These are phyloP conservation scores for Taphrorychus bicolor DNA, from an alignment of 2,888 invertebrate genomes.

Conservation along the genomic window DNA sequence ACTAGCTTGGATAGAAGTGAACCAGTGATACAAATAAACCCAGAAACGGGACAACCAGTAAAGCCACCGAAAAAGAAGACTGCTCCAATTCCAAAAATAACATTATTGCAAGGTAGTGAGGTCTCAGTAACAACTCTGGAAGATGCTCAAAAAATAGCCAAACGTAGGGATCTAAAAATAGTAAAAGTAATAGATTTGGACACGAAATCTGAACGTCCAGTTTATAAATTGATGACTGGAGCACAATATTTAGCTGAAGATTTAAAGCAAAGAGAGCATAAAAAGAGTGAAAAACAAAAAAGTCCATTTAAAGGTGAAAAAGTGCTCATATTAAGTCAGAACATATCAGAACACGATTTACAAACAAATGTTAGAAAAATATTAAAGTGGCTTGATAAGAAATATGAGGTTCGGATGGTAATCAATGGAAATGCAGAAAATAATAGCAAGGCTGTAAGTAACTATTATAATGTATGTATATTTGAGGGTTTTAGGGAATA, in stretches of 20 bases:
- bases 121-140: constrained; percentile 70
- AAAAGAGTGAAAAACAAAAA: constrained; percentile 59
- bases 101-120: constrained; percentile 66
- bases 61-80: constrained; percentile 50
- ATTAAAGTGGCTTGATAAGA: constrained; percentile 70
- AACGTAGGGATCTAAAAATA: constrained; percentile 72
- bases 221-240: constrained; percentile 74
- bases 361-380: constrained; percentile 70
- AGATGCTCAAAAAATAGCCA: constrained; percentile 74
- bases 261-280: constrained; percentile 63
- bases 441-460: constrained; percentile 58
- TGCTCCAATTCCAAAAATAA: constrained; percentile 66
- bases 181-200: constrained; percentile 73
- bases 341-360: constrained; percentile 72
- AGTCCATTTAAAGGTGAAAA: constrained; percentile 68
- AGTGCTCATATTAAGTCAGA: constrained; percentile 66
- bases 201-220: constrained; percentile 70
- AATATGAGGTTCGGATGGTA: constrained; percentile 69
- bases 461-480: no score
- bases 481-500: no score
- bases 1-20: no score
- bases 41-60: no score
- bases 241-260: constrained; percentile 71
- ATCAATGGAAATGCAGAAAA: constrained; percentile 62
- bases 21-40: no score